Conservation (phyloP, 1,140 invertebrate genomes). For the Eurosta solidaginis region DNA sequence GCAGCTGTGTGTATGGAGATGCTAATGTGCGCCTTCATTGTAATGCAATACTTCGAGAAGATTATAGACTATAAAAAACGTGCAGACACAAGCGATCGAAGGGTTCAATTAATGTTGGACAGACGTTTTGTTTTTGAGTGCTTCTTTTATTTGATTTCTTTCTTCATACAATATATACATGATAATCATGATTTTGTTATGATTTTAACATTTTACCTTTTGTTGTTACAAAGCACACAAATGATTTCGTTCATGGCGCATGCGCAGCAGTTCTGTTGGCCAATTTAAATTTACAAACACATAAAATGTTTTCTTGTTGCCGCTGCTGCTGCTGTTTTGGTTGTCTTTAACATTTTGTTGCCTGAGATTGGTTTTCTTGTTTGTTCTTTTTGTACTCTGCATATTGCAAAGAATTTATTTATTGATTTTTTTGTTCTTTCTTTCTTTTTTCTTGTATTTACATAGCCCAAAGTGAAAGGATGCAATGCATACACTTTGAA, state of each 20-base stretch:
- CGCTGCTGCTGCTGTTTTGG: not conserved
- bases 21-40: not conserved
- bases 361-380: not conserved
- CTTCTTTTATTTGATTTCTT: not conserved
- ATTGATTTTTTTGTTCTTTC: not conserved
- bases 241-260: not conserved
- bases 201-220: not conserved
- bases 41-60: not conserved
- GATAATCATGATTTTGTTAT: too few species aligned
- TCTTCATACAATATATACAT: too few species aligned
- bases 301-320: constrained; percentile 3
- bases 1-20: not conserved
- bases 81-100: not conserved
- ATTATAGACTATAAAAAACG: too few species aligned
- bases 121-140: not conserved
- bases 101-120: not conserved
- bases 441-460: not conserved
- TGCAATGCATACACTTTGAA: not conserved
- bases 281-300: not conserved
- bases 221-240: not conserved
- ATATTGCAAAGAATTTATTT: not conserved
- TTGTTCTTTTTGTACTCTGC: not conserved
- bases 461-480: constrained; percentile 23
- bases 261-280: not conserved
- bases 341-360: not conserved